phyloP scores from a whole-genome alignment of 2,113 vertebrate genomes.

The Alouatta palliata region DNA sequence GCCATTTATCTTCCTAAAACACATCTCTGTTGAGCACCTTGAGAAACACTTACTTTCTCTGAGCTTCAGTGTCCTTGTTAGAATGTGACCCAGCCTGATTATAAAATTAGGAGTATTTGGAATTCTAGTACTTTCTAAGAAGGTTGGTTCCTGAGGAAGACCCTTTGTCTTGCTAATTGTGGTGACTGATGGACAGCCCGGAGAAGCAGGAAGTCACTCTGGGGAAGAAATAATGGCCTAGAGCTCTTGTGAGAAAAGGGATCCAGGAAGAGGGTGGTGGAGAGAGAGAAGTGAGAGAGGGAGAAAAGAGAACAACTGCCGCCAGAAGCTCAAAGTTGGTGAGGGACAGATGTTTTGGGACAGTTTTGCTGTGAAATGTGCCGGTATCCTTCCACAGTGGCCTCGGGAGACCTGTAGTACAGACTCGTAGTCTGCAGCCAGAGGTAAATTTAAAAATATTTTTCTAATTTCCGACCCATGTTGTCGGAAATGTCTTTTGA shows the following conservation, averaged over 20 bases:
- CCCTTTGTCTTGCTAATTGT: background rate
- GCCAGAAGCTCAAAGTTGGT: accelerated
- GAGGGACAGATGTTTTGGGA: accelerated
- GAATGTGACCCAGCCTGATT: background rate
- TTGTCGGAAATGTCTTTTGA: background rate
- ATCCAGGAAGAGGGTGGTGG: background rate
- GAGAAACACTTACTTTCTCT: background rate
- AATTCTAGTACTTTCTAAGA: background rate
- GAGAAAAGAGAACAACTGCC: background rate
- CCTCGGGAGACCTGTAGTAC: accelerated
- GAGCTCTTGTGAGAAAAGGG: background rate
- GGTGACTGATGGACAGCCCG: background rate
- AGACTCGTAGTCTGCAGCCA: too few relatives aligned
- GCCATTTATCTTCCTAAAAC: background rate
- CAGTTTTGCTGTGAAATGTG: too few relatives aligned
- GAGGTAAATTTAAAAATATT: too few relatives aligned
- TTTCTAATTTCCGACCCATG: too few relatives aligned
- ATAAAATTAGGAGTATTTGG: background rate
- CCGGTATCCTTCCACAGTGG: background rate
- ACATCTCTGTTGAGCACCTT: background rate
- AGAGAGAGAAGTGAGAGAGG: background rate
- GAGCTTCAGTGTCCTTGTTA: background rate
- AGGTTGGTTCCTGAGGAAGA: background rate
- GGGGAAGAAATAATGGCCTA: background rate
- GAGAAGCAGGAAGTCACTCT: background rate